A percentile compares a stretch with the other conserved stretches of the same genome.
Evolutionary conservation across 2,888 invertebrate genomes (phyloP).

Genomic region (Lacanobia wlatinum): DNA sequence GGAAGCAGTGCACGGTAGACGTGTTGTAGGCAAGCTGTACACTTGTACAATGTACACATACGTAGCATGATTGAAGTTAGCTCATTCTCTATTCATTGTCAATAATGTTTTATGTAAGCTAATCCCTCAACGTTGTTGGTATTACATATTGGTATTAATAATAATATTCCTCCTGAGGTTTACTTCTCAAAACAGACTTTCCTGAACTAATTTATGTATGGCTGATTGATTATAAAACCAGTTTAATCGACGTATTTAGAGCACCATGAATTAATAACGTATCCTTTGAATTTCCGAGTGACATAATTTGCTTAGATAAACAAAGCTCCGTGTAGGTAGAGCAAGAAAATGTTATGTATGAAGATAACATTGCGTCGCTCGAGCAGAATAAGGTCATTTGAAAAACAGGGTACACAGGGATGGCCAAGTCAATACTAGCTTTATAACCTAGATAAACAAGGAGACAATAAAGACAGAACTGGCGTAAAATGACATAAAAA

Average conservation of each 20-base stretch:
- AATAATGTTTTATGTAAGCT: constrained; percentile 46
- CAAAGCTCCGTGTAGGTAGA: background rate
- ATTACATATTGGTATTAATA: constrained; percentile 23
- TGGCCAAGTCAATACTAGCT: constrained; percentile 54
- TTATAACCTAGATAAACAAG: constrained; percentile 64
- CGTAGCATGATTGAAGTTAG: constrained; percentile 30
- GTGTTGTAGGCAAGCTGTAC: constrained; percentile 8
- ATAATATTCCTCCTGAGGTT: background rate
- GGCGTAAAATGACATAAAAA: constrained; percentile 68
- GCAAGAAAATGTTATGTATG: constrained; percentile 43
- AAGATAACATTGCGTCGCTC: constrained; percentile 28
- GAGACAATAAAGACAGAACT: constrained; percentile 62
- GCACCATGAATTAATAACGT: constrained; percentile 4
- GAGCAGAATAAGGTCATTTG: constrained; percentile 53
- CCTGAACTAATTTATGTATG: constrained; percentile 42
- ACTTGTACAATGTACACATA: background rate
- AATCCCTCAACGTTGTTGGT: constrained; percentile 29
- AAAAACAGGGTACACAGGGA: constrained; percentile 39
- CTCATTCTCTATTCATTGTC: constrained; percentile 49
- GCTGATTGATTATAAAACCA: constrained; percentile 39
- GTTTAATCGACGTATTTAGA: constrained; percentile 23
- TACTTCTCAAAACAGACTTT: constrained; percentile 29
- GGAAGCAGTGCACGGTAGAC: constrained; percentile 34
- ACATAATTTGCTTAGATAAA: constrained; percentile 15
- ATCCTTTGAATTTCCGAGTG: constrained; percentile 6